Evolutionary conservation across 2,113 vertebrate species (phyloP), one percentile per base, ranked within the genome.

Genomic region (Poeciliopsis turrubarensis): DNA sequence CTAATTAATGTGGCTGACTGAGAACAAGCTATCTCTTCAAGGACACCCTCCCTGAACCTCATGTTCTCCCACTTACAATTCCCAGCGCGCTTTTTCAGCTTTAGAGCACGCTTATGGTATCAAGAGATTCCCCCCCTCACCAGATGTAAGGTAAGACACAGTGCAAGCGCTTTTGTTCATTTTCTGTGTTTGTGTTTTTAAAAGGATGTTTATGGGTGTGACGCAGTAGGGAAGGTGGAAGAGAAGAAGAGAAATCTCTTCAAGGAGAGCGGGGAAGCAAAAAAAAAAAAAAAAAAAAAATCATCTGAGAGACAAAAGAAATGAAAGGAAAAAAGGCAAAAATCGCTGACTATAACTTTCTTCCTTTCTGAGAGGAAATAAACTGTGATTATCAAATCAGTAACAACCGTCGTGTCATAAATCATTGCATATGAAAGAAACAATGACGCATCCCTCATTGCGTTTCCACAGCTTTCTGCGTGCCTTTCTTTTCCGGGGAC

Each of bases 301-400:
- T 68, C 19, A 79, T 86, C 73, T 77, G 73, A 76, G 76, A 85
- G 86, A 90, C 79, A 79, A 83, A 85, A 80, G 67, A 65, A 87
- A 82, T 83, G 80, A 85, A 82, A 84, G 86, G 75, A 77, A 78
- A 86, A 85, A 65, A 73, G 81, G 77, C 64, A 9, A 89, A 37
- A 92, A 86, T 75, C 8, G 93, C 93, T 94, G 91, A 93, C 91
- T 90, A 89, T 80, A 87, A 83, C 87, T 87, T 89, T 85, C 70
- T 72, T 70, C 64, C 78, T 77, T 84, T 86, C 76, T 70, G 78
- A 85, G 78, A 77, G 78, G 85, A 87, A 88, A 93, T 91, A 90
- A 91, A 92, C 85, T 84, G 82, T 86, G 92, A 94, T 94, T 91
- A 93, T 94, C 90, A 93, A 93, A 94, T 93, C 93, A 89, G 88